Conservation (phyloP, 2,113 vertebrate species). For the Nerophis lumbriciformis region DNA sequence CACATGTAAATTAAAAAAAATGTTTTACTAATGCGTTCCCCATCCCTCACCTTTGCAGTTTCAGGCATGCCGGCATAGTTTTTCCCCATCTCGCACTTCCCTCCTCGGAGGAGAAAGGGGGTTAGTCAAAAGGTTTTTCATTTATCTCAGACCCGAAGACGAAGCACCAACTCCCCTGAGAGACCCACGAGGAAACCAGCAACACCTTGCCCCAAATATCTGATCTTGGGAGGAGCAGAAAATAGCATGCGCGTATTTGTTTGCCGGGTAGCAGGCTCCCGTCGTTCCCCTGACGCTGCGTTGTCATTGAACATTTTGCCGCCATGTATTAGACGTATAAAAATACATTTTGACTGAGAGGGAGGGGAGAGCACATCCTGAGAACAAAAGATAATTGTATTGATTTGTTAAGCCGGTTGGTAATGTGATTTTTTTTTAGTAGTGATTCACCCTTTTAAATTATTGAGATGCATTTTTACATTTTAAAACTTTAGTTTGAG, state of each 20-base stretch:
- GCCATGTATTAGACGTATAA: constrained; percentile 49
- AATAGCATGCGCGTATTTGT: constrained; percentile 67
- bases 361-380: constrained; percentile 39
- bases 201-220: constrained; percentile 75
- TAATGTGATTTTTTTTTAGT: constrained; percentile 32
- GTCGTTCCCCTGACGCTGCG: constrained; percentile 54
- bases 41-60: constrained; percentile 25
- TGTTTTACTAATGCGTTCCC: constrained; percentile 60
- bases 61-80: constrained; percentile 53
- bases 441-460: neutral
- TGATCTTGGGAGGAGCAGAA: constrained; percentile 68
- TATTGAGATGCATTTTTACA: constrained; percentile 17
- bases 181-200: constrained; percentile 61
- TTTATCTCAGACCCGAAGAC: constrained; percentile 67
- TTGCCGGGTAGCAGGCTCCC: constrained; percentile 60
- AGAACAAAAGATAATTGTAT: constrained; percentile 69
- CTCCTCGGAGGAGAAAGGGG: constrained; percentile 58
- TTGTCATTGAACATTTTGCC: constrained; percentile 67
- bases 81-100: constrained; percentile 42
- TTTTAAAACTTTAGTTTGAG: constrained; percentile 30
- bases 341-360: constrained; percentile 64
- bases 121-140: constrained; percentile 70
- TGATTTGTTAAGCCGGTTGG: constrained; percentile 54
- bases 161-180: constrained; percentile 65
- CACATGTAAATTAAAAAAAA: constrained; percentile 59